Evolutionary conservation across 2,888 invertebrate species (phyloP).

Genomic region (Alviniconcha strummeri): DNA sequence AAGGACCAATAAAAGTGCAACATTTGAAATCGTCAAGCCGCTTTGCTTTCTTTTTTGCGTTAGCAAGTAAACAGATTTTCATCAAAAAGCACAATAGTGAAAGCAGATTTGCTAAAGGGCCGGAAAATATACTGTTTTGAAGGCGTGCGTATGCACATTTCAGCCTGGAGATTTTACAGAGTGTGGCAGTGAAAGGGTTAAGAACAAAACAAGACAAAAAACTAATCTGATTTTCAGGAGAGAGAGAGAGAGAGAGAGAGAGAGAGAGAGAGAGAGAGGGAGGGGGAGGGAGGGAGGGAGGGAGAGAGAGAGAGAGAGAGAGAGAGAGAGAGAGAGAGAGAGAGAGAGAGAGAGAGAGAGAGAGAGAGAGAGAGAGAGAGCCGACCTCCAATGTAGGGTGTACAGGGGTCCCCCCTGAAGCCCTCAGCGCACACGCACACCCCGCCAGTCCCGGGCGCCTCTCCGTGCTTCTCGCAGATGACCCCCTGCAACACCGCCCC

Average conservation of each 20-base stretch:
- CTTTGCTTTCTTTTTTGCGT: no score
- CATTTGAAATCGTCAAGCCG: no score
- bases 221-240: no score
- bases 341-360: not conserved
- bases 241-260: not conserved
- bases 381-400: slow-evolving; percentile 17
- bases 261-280: not conserved
- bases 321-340: not conserved
- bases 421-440: slow-evolving; percentile 22
- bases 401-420: slow-evolving; percentile 22
- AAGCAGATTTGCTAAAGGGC: no score
- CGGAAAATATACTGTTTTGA: no score
- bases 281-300: not conserved
- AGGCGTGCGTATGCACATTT: no score
- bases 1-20: no score
- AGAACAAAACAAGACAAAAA: no score
- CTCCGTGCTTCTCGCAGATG: not conserved
- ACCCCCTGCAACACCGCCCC: not conserved
- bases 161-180: no score
- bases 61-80: no score
- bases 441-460: slow-evolving; percentile 3
- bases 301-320: not conserved
- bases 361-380: not conserved
- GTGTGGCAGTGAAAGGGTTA: no score
- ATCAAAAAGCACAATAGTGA: no score